Percentiles rank a stretch among this genome's conserved stretches.
phyloP scores from a whole-genome alignment of 1,140 invertebrate genomes.

The Alviniconcha marisindica region DNA sequence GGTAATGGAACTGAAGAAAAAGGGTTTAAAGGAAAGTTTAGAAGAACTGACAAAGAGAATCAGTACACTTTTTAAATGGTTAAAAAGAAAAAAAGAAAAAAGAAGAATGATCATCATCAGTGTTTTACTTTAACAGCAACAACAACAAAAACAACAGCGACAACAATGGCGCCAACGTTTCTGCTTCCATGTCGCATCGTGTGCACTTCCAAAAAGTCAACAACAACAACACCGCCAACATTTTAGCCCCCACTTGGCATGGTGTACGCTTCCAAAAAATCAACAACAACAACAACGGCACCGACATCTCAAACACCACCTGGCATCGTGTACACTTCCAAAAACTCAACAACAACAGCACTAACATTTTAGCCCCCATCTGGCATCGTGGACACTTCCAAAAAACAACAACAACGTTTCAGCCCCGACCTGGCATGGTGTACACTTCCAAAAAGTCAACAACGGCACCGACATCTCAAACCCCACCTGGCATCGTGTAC shows the following conservation, averaged over 20 bases:
- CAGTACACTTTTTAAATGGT: too few relatives aligned
- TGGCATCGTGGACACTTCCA: neutral
- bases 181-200: neutral
- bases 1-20: too few relatives aligned
- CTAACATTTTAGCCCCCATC: neutral
- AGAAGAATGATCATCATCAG: too few relatives aligned
- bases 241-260: constrained; percentile 73
- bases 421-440: constrained; percentile 77
- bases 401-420: too few relatives aligned
- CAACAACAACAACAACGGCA: constrained; percentile 85
- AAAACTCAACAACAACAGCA: constrained; percentile 80
- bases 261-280: constrained; percentile 89
- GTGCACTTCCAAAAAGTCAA: neutral
- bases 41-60: too few relatives aligned
- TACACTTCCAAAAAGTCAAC: constrained; percentile 93
- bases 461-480: constrained; percentile 81
- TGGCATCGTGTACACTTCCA: constrained; percentile 85
- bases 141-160: neutral
- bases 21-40: too few relatives aligned
- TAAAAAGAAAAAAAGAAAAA: too few relatives aligned
- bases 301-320: constrained; percentile 52
- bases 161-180: neutral
- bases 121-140: too few relatives aligned
- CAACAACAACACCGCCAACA: neutral
- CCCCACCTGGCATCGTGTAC: constrained; percentile 78